A percentile compares a stretch with the other conserved stretches of the same genome.
These are phyloP conservation scores for Lepus townsendii DNA, from an alignment of 2,797 vertebrate species.

Conservation along the genomic window DNA sequence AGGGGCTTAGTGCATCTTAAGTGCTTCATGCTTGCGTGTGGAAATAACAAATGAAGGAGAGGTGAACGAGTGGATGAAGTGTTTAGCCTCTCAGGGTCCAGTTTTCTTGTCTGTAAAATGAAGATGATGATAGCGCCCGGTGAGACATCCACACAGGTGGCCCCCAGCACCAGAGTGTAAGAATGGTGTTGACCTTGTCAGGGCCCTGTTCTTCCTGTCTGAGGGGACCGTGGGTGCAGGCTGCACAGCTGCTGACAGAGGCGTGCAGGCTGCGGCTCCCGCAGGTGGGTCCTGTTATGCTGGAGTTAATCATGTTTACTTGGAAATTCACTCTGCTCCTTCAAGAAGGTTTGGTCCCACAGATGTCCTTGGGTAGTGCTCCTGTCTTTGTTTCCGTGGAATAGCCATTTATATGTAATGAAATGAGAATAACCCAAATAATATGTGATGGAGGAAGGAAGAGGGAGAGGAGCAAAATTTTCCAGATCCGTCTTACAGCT, in stretches of 20 bases:
- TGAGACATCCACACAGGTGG: not conserved
- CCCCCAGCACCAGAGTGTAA: not conserved
- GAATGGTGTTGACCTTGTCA: not conserved
- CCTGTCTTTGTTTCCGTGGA: conserved; percentile 7
- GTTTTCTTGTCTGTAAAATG: conserved; percentile 2
- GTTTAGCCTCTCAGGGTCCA: not conserved
- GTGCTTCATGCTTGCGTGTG: not conserved
- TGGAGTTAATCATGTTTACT: not conserved
- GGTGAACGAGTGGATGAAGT: not conserved
- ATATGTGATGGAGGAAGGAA: conserved; percentile 43
- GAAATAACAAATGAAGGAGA: not conserved
- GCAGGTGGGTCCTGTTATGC: conserved; percentile 33
- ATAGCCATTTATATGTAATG: conserved; percentile 34
- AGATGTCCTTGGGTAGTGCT: not conserved
- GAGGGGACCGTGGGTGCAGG: not conserved
- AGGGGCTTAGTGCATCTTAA: not conserved
- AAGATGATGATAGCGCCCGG: not conserved
- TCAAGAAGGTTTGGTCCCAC: not conserved
- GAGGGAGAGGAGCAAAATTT: not conserved
- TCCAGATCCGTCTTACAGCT: not conserved
- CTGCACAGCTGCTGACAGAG: conserved; percentile 24
- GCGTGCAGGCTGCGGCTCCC: not conserved
- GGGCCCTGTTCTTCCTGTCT: conserved; percentile 35
- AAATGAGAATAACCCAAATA: conserved; percentile 58
- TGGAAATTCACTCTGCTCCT: conserved; percentile 26